phyloP scores from a whole-genome alignment of 2,888 invertebrate genomes.

The Phasia obesa region DNA sequence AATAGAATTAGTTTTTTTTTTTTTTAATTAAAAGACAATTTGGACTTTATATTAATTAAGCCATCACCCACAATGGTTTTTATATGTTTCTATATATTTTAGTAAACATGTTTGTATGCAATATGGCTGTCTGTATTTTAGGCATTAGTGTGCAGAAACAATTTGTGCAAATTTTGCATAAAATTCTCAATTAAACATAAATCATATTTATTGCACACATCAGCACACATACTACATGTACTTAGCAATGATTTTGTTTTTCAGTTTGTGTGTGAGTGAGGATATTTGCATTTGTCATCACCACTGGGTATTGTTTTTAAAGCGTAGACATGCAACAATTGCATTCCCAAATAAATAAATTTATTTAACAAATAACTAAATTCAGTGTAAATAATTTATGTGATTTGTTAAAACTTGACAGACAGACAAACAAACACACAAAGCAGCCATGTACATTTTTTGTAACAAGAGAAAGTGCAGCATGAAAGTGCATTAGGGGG shows the following conservation, averaged over 20 bases:
- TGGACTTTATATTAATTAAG: slow-evolving; percentile 37
- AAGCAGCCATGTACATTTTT: background rate
- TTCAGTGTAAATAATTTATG: slow-evolving; percentile 70
- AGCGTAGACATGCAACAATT: slow-evolving; percentile 67
- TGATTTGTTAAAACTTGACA: slow-evolving; percentile 49
- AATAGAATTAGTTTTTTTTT: slow-evolving; percentile 17
- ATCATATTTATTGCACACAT: slow-evolving; percentile 66
- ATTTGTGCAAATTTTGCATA: slow-evolving; percentile 71
- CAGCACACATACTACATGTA: slow-evolving; percentile 22
- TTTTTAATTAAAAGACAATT: slow-evolving; percentile 30
- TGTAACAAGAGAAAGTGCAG: background rate
- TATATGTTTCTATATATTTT: slow-evolving; percentile 22
- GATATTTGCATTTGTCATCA: slow-evolving; percentile 68
- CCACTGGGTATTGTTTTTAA: slow-evolving; percentile 61
- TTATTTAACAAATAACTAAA: slow-evolving; percentile 61
- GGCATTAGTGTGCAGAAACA: slow-evolving; percentile 33
- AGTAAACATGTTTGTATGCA: background rate
- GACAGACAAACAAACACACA: slow-evolving; percentile 19
- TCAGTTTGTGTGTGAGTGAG: slow-evolving; percentile 9
- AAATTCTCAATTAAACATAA: slow-evolving; percentile 70
- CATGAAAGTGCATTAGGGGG: background rate
- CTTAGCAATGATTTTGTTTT: background rate
- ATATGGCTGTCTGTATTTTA: background rate
- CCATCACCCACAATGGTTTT: slow-evolving; percentile 44
- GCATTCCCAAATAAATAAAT: slow-evolving; percentile 58